Evolutionary conservation across 2,113 vertebrate genomes (phyloP).

Genomic region (Raja brachyura): DNA sequence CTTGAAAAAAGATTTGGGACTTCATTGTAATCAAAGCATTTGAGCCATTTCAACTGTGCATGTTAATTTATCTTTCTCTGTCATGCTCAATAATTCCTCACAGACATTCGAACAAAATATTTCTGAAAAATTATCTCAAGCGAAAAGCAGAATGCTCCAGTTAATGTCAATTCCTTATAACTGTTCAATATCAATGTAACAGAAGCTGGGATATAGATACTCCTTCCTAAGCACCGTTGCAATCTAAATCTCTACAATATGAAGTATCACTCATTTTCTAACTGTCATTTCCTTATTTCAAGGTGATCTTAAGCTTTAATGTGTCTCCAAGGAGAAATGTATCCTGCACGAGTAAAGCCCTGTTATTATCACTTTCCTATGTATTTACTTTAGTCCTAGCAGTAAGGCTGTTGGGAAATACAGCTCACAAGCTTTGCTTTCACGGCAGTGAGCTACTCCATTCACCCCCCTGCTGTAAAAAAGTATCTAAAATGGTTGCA

Average conservation of each 20-base stretch:
- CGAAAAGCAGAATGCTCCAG: background rate
- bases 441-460: background rate
- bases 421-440: background rate
- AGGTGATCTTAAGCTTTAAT: background rate
- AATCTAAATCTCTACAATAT: background rate
- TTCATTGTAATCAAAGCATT: background rate
- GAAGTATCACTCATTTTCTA: background rate
- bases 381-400: background rate
- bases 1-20: background rate
- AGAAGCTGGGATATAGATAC: background rate
- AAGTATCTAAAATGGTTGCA: no score
- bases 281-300: background rate
- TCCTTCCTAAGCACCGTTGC: background rate
- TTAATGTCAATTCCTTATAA: background rate
- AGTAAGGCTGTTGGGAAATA: background rate
- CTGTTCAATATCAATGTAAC: background rate
- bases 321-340: background rate
- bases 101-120: background rate
- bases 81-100: background rate
- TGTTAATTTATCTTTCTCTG: background rate
- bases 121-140: background rate
- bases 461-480: background rate
- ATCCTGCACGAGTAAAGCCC: background rate
- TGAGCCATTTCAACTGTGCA: background rate
- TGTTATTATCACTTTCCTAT: constrained; percentile 30